These are phyloP conservation scores for Temnopleurus reevesii DNA, from an alignment of 53 echinoderm and acorn worm species.

Conservation along the genomic window DNA sequence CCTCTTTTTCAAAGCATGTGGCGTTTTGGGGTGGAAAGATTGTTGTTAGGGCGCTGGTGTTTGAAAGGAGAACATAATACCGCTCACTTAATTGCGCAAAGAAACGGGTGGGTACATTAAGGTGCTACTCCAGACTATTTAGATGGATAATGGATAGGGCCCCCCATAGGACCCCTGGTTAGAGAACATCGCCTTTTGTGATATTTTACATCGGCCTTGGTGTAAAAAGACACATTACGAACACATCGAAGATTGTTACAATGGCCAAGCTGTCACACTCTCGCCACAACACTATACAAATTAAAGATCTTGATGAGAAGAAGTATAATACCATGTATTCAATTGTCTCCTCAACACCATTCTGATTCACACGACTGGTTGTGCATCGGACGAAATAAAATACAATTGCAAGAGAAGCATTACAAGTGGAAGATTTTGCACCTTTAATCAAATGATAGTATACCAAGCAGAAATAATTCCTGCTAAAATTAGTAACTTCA, in stretches of 20 bases:
- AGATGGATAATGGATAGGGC: neutral
- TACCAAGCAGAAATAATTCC: too few species aligned
- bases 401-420: neutral
- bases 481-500: too few species aligned
- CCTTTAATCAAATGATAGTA: too few species aligned
- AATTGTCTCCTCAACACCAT: neutral
- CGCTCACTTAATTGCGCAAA: neutral
- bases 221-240: neutral
- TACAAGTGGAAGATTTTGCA: conserved; percentile 3
- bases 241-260: neutral
- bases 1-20: neutral
- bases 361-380: neutral
- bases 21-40: conserved; percentile 2
- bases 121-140: neutral
- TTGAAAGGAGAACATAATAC: conserved; percentile 6
- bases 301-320: neutral
- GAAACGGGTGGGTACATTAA: conserved; percentile 11
- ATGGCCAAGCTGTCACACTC: neutral
- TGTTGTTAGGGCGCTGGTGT: neutral
- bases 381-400: neutral
- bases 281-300: neutral
- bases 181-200: neutral
- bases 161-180: neutral
- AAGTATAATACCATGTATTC: neutral
- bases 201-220: neutral